Base-by-base conservation (phyloP, 2,888 invertebrate genomes). In the Dynastes grantii region DNA sequence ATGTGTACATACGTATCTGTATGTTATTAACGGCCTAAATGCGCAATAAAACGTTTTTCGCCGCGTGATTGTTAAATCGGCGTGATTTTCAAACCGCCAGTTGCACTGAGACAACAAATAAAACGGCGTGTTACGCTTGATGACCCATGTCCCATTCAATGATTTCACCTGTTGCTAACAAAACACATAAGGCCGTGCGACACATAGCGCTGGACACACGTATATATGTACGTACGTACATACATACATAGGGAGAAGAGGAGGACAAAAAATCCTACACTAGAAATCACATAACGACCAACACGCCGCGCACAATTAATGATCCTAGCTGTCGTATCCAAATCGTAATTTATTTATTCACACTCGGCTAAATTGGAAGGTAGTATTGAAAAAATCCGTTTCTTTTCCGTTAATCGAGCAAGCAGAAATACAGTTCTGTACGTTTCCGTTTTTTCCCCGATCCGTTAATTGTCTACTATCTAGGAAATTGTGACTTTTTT, bases 71-170 rank as follows among this genome's bases (percentile, higher is more conserved):
- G 73, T 75, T 75, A 63, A 75, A 75, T 71, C 29, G 58, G 81
- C 81, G 81, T 81, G 80, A 82, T 81, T 82, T 82, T 81, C 82
- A 81, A 81, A 81, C 81, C 82, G 81, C 82, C 80, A 22, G 82
- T 82, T 81, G 80, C 80, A 82, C 79, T 79, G 80, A 80, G 80
- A 78, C 77, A 80, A 81, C 80, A 82, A 83, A 82, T 82, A 81
- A 80, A 81, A 80, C 81, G 78, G 78, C 81, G 83, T 61, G 85
- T 84, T 84, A 83, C 84, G 85, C 84, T 84, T 83, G 82, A 83
- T 84, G 85, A 83, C 81, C 83, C 84, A 84, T 84, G 84, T 84
- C 83, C 83, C 84, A 84, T 83, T 84, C 82, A 80, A 71, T 81
- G 83, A 84, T 84, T 85, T 84, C 84, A 84, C 84, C 82, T 80